These are phyloP conservation scores for Pseudocheirus occidentalis DNA, from an alignment of 2,797 vertebrate species.

Conservation along the genomic window DNA sequence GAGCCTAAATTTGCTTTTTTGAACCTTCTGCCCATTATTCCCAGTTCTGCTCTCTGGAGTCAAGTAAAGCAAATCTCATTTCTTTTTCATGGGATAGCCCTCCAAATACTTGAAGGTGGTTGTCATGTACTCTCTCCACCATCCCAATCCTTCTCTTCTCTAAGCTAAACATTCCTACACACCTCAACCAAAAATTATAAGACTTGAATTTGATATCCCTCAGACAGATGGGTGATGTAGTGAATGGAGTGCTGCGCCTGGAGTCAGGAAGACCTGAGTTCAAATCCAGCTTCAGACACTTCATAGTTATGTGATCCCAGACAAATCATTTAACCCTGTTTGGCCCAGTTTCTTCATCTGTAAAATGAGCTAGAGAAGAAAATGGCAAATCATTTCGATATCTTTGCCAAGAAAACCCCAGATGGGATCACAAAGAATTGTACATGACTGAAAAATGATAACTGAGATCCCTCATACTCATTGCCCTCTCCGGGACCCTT, in stretches of 20 bases:
- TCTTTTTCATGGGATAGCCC: background rate
- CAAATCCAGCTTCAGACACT: background rate
- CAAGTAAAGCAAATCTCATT: background rate
- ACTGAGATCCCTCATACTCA: background rate
- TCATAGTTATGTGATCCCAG: background rate
- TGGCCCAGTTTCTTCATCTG: background rate
- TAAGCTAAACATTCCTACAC: background rate
- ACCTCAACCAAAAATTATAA: background rate
- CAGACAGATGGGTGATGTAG: background rate
- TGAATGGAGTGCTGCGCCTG: background rate
- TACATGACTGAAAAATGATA: background rate
- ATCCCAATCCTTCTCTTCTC: background rate
- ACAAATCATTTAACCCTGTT: background rate
- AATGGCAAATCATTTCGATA: background rate
- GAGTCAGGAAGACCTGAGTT: background rate
- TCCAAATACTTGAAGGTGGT: background rate
- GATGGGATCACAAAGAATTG: background rate
- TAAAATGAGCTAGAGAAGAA: background rate
- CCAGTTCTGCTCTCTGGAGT: background rate
- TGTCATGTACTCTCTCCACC: background rate
- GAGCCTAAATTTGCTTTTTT: background rate
- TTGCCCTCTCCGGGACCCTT: background rate
- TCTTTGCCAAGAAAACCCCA: background rate
- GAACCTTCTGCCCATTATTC: background rate
- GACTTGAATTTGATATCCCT: background rate